Evolutionary conservation across 2,113 vertebrate genomes (phyloP).

Genomic region (Agelaius phoeniceus): DNA sequence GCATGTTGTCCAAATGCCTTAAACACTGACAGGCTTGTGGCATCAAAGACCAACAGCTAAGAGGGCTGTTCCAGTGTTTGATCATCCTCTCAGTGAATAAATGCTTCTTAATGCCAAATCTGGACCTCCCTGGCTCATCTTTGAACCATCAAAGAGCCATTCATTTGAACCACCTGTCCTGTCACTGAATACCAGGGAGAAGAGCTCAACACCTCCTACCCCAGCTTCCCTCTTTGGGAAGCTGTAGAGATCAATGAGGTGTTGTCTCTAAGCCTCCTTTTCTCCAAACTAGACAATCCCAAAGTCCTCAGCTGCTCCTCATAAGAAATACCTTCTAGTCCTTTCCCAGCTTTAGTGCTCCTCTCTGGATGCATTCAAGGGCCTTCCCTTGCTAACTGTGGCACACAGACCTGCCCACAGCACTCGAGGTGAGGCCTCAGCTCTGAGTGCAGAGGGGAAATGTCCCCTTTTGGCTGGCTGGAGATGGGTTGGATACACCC

Average conservation of each 20-base stretch:
- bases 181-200: not conserved
- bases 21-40: not conserved
- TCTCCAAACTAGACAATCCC: not conserved
- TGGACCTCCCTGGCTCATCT: not conserved
- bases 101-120: not conserved
- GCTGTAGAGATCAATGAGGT: not conserved
- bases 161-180: not conserved
- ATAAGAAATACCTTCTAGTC: not conserved
- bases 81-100: not conserved
- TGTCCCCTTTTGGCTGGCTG: not conserved
- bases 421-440: fast-evolving
- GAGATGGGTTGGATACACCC: not conserved
- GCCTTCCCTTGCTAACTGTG: not conserved
- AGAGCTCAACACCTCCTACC: not conserved
- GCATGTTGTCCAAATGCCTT: not conserved
- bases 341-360: not conserved
- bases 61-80: not conserved
- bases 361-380: not conserved
- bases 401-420: too few relatives aligned
- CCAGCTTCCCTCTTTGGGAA: not conserved
- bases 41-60: not conserved
- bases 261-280: not conserved
- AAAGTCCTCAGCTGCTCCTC: not conserved
- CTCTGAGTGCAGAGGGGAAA: fast-evolving
- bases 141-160: not conserved